phyloP scores from a whole-genome alignment of 1,140 invertebrate species.

The Bombus turneri region DNA sequence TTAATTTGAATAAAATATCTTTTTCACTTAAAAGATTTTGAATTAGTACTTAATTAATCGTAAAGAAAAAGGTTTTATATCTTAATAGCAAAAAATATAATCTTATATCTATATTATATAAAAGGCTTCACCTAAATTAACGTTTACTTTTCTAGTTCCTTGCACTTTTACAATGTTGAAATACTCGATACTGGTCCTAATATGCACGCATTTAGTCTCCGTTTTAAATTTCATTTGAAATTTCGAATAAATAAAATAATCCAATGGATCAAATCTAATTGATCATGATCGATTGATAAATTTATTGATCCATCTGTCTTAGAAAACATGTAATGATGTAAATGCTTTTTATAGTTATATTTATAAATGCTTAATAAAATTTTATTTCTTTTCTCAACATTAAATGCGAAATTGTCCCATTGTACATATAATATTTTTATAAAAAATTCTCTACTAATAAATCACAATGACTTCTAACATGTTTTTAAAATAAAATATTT shows the following conservation, averaged over 20 bases:
- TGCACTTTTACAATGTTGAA: background rate
- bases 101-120: background rate
- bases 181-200: background rate
- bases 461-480: background rate
- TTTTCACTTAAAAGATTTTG: background rate
- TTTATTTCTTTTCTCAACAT: background rate
- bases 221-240: background rate
- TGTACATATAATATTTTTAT: background rate
- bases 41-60: background rate
- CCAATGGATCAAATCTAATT: background rate
- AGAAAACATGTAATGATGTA: background rate
- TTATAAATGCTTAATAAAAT: constrained; percentile 9
- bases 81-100: background rate
- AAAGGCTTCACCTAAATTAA: background rate
- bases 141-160: background rate
- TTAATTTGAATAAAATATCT: background rate
- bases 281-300: background rate
- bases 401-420: background rate
- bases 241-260: background rate
- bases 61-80: background rate
- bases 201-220: background rate
- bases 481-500: background rate
- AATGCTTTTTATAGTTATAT: background rate
- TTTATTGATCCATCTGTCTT: background rate
- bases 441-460: background rate